phyloP scores from a whole-genome alignment of 2,113 vertebrate species.

The Pterocles burchelli region DNA sequence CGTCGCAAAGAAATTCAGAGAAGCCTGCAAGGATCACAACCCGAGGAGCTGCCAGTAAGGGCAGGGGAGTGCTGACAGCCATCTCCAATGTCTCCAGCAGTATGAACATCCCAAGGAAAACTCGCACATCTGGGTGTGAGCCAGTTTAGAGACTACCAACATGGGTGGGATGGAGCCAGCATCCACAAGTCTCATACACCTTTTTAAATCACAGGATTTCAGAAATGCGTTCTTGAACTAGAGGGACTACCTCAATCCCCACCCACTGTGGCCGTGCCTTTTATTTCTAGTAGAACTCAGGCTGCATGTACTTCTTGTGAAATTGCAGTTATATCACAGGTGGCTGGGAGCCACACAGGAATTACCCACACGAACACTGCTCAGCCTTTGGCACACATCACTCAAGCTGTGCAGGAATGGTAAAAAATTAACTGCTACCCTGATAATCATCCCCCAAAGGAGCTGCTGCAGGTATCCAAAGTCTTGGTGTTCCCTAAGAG shows the following conservation, averaged over 20 bases:
- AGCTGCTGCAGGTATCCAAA: not conserved
- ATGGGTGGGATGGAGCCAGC: not conserved
- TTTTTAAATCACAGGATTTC: not conserved
- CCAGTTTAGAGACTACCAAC: not conserved
- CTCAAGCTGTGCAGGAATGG: not conserved
- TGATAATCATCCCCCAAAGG: not conserved
- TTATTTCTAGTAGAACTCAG: not conserved
- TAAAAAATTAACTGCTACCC: not conserved
- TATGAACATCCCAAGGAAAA: not conserved
- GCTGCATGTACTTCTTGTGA: not conserved
- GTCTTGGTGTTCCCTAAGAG: rapidly evolving
- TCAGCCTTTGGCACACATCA: rapidly evolving
- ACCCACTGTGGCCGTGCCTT: too few relatives aligned
- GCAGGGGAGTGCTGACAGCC: not conserved
- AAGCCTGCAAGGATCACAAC: not conserved
- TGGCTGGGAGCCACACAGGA: not conserved
- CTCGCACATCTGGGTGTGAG: rapidly evolving
- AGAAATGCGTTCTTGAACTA: rapidly evolving
- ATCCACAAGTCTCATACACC: not conserved
- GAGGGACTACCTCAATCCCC: not conserved
- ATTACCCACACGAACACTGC: rapidly evolving
- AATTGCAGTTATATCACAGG: not conserved
- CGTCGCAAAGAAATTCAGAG: not conserved
- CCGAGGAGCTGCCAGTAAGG: not conserved
- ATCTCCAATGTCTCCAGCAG: not conserved